phyloP scores from a whole-genome alignment of 2,113 vertebrate species.

The Gambusia affinis region DNA sequence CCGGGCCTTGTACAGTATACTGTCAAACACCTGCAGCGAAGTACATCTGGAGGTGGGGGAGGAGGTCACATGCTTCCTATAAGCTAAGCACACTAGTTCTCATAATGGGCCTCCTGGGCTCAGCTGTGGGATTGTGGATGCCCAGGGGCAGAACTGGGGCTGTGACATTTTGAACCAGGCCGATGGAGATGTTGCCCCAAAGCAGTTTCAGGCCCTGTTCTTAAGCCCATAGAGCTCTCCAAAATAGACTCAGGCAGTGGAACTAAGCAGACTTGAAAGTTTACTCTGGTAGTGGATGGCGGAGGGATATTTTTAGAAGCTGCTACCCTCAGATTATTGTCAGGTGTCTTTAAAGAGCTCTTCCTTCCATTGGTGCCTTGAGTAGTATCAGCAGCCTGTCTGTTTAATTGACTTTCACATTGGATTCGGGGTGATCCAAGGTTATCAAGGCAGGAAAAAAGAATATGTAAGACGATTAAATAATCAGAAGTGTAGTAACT shows the following conservation, averaged over 20 bases:
- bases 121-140: constrained; percentile 64
- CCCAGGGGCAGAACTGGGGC: constrained; percentile 48
- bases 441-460: not conserved
- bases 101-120: constrained; percentile 49
- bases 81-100: constrained; percentile 43
- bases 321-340: constrained; percentile 45
- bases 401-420: constrained; percentile 3
- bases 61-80: constrained; percentile 55
- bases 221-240: constrained; percentile 64
- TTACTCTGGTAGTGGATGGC: constrained; percentile 63
- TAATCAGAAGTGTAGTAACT: too few species aligned
- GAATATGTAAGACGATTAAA: not conserved
- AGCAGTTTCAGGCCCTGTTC: constrained; percentile 48
- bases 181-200: constrained; percentile 50
- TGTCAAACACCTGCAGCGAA: constrained; percentile 43
- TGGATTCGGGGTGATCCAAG: not conserved
- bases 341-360: constrained; percentile 61
- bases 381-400: constrained; percentile 33
- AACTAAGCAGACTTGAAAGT: constrained; percentile 77
- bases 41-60: constrained; percentile 47
- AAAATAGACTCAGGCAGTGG: constrained; percentile 76
- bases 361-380: constrained; percentile 35
- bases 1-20: not conserved
- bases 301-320: constrained; percentile 71
- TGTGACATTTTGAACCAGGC: constrained; percentile 62